Percentiles rank a stretch among this genome's conserved stretches.
phyloP scores from a whole-genome alignment of 92 coral and sea anemone genomes.

The Actinernus sp. region DNA sequence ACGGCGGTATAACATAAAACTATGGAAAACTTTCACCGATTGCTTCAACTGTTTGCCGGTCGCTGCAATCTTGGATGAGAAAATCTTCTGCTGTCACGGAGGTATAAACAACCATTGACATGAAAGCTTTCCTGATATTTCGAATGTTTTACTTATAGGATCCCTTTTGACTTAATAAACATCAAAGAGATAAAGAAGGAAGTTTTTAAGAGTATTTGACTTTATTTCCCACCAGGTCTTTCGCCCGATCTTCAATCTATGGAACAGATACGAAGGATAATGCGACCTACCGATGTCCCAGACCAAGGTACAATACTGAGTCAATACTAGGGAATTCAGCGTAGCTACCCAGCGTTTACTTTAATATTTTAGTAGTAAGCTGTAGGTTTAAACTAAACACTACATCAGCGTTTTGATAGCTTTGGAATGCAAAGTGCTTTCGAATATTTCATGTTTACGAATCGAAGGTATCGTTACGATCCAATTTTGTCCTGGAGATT shows the following conservation, averaged over 20 bases:
- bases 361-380: too few relatives aligned
- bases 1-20: constrained; percentile 93
- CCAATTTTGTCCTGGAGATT: too few relatives aligned
- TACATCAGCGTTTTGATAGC: too few relatives aligned
- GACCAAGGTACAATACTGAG: constrained; percentile 89
- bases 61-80: constrained; percentile 96
- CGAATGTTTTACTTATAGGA: too few relatives aligned
- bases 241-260: constrained; percentile 99
- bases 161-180: too few relatives aligned
- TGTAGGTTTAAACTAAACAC: too few relatives aligned
- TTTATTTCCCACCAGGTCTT: constrained; percentile 60
- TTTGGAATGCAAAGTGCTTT: too few relatives aligned
- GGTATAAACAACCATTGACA: constrained; percentile 46
- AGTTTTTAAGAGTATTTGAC: background rate
- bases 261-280: constrained; percentile 98
- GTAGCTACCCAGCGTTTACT: too few relatives aligned
- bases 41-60: constrained; percentile 99
- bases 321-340: too few relatives aligned
- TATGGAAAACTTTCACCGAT: constrained; percentile 99
- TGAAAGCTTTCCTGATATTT: background rate
- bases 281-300: constrained; percentile 99
- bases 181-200: too few relatives aligned
- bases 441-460: too few relatives aligned
- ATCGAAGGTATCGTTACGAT: background rate
- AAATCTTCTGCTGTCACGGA: constrained; percentile 99